Conservation (phyloP, 2,113 vertebrate genomes). For the Trichechus manatus region DNA sequence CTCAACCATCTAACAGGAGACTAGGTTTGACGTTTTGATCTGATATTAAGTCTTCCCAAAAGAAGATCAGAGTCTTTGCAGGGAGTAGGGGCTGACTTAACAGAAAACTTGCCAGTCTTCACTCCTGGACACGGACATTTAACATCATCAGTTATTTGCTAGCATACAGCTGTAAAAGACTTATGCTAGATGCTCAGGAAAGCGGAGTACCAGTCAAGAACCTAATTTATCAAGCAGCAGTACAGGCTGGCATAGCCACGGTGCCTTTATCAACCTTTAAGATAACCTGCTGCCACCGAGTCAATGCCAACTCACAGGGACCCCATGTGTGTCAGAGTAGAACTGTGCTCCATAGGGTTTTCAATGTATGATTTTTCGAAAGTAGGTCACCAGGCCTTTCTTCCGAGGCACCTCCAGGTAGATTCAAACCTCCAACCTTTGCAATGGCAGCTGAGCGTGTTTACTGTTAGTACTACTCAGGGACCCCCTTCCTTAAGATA, state of each 20-base stretch:
- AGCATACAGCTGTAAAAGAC: not conserved
- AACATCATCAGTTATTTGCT: not conserved
- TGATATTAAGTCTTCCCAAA: not conserved
- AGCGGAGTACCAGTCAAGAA: not conserved
- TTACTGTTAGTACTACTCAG: not conserved
- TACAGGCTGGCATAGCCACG: fast-evolving
- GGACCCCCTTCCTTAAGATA: not conserved
- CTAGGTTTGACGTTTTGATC: no score
- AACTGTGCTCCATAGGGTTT: not conserved
- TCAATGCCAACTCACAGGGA: not conserved
- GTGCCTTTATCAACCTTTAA: not conserved
- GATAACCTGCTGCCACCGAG: not conserved
- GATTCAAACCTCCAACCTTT: not conserved
- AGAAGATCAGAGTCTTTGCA: not conserved
- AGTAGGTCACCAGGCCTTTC: not conserved
- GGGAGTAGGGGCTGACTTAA: not conserved
- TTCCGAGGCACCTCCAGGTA: not conserved
- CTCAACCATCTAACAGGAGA: fast-evolving
- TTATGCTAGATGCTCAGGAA: not conserved
- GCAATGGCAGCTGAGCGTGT: not conserved
- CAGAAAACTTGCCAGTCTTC: not conserved
- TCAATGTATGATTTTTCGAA: not conserved
- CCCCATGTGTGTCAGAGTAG: not conserved
- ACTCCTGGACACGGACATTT: not conserved
- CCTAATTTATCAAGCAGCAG: no score